Base-by-base conservation (phyloP, 2,113 vertebrate genomes). In the Chlorodrepanis virens region DNA sequence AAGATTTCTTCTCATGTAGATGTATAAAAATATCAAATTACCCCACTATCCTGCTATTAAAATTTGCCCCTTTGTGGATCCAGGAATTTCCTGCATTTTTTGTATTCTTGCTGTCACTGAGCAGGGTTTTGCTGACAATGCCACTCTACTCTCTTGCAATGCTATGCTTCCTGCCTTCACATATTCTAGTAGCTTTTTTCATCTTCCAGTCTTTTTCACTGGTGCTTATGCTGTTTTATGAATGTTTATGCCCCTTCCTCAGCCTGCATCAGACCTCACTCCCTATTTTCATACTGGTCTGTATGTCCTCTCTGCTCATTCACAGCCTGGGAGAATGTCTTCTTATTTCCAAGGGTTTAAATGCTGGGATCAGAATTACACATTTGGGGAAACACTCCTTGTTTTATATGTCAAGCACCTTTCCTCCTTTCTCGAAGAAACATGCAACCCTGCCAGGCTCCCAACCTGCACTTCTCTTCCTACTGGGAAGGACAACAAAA, bases 401-500 rank as follows among this genome's bases (percentile, higher is more conserved):
- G 33, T 49, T 76, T 85, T 72, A 35, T 12, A 5, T 33, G 33
- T 56, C 39, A 47, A 60, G 15, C 12, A 52, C 14, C 29, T 94
- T 86, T 77, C 37, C 37, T 76, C 28, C 7, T 24, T 86, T 92
- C 31, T 59, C 5, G 7, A 40, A 78, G 69, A 71, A 89, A 49
- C 20, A 14, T 0, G 0, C 0, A 4, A 33, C 20, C 7, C 33
- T 56, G 18, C 9, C 54, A 50, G 45, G 31, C 28, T 90, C 42
- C 37, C 54, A 53, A 5, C 0, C 3, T 42, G 10, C 12, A 21
- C 14, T 47, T 80, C 13, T 56, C 35, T 80, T 90, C 85, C 42
- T 35, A 10, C 19, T 59, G 71, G 47, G 35, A 85, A 42, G 24
- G 17, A 37, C 59, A 94, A 61, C 7, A 49, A 67, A 68, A 80